Evolutionary conservation across 1,140 invertebrate genomes (phyloP).

Genomic region (Aradophagus sp.): DNA sequence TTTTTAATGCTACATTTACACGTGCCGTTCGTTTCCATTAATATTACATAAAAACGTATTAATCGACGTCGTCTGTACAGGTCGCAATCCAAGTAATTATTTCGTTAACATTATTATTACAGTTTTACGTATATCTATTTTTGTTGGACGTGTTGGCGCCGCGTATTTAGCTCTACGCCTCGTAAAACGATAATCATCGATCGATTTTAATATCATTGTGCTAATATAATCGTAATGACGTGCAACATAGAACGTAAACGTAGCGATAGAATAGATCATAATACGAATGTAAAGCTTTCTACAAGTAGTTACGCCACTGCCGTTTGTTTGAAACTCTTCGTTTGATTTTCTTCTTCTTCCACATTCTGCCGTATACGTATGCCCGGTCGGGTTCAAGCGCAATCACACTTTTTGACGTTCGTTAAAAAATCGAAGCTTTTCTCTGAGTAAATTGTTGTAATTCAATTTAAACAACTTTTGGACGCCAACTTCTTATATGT

Average conservation of each 20-base stretch:
- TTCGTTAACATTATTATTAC: slow-evolving; percentile 59
- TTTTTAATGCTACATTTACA: too few relatives aligned
- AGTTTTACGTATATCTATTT: slow-evolving; percentile 70
- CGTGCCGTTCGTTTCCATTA: too few relatives aligned
- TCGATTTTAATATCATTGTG: slow-evolving; percentile 59
- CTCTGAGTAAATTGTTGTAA: slow-evolving; percentile 13
- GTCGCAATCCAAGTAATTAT: slow-evolving; percentile 61
- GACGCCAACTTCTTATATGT: slow-evolving; percentile 6
- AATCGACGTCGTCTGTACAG: slow-evolving; percentile 60
- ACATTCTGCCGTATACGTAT: slow-evolving; percentile 69
- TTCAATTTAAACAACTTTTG: slow-evolving; percentile 21
- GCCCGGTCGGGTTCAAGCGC: slow-evolving; percentile 62
- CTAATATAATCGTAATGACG: slow-evolving; percentile 61
- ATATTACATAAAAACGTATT: slow-evolving; percentile 16
- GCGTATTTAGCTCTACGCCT: slow-evolving; percentile 61
- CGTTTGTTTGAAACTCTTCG: slow-evolving; percentile 34
- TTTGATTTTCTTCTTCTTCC: slow-evolving; percentile 33
- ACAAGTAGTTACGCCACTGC: slow-evolving; percentile 69
- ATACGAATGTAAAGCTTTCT: slow-evolving; percentile 70
- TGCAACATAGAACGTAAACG: slow-evolving; percentile 69
- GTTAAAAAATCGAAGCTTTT: slow-evolving; percentile 44
- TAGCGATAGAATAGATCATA: slow-evolving; percentile 65
- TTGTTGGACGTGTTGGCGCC: slow-evolving; percentile 71
- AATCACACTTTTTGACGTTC: slow-evolving; percentile 68
- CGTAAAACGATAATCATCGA: slow-evolving; percentile 57